Conservation (phyloP, 1,140 invertebrate genomes). For the Zaprionus ornatus region DNA sequence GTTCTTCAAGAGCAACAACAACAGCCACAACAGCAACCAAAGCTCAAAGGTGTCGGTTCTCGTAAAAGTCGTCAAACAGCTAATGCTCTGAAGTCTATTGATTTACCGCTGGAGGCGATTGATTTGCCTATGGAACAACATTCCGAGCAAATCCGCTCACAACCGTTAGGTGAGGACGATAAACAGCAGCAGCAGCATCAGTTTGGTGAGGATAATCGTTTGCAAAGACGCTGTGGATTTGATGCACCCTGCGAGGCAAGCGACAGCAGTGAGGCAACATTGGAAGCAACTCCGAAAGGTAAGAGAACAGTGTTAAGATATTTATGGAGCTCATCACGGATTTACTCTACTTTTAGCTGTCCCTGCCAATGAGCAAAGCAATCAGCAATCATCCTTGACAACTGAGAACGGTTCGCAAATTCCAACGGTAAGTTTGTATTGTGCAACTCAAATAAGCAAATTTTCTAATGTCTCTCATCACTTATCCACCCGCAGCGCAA, state of each 20-base stretch:
- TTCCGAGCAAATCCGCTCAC: constrained; percentile 72
- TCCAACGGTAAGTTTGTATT: constrained; percentile 42
- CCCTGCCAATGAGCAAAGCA: constrained; percentile 32
- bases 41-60: constrained; percentile 57
- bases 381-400: constrained; percentile 25
- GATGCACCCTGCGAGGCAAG: constrained; percentile 40
- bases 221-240: constrained; percentile 58
- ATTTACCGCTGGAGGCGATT: constrained; percentile 48
- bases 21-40: constrained; percentile 54
- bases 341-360: constrained; percentile 24
- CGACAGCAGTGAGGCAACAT: constrained; percentile 35
- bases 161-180: constrained; percentile 79
- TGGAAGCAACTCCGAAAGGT: constrained; percentile 54
- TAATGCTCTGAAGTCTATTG: constrained; percentile 47
- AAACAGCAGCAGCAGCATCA: constrained; percentile 39
- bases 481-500: constrained; percentile 42
- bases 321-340: neutral
- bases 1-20: constrained; percentile 59
- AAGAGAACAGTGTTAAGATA: neutral
- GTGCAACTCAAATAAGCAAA: neutral
- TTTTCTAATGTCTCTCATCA: neutral
- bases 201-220: constrained; percentile 59
- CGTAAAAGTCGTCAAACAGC: constrained; percentile 67
- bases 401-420: constrained; percentile 48
- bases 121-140: constrained; percentile 57